Evolutionary conservation across 2,113 vertebrate genomes (phyloP), one percentile per base, ranked within the genome.

Genomic region (Brachyistius frenatus): DNA sequence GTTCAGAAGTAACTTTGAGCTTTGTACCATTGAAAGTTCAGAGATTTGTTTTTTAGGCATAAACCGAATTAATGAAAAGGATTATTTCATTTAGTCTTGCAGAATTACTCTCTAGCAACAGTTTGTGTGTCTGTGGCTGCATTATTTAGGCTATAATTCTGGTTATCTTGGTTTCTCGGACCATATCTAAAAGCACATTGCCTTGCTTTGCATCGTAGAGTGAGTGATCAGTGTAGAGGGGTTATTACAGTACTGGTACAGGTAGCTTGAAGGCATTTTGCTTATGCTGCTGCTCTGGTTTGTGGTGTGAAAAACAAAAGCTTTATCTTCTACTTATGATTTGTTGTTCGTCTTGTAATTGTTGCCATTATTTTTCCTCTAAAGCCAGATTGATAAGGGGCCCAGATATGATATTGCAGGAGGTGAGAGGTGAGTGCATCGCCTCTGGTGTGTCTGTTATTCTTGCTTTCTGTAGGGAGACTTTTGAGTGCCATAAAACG

Each of bases 351-450:
- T 84, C 82, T 90, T 93, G 87, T 93, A 93, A 93, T 91, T 88
- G 77, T 92, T 93, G 74, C 88, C 89, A 89, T 94, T 93, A 90
- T 94, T 93, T 94, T 91, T 84, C 90, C 87, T 91, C 91, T 94
- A 89, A 94, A 93, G 93, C 89, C 91, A 94, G 91, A 93, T 91
- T 93, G 92, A 93, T 94, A 91, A 93, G 87, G 88, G 82, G 87
- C 82, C 91, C 82, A 93, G 86, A 93, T 93, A 92, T 93, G 93
- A 94, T 93, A 91, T 88, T 84, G 90, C 92, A 90, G 91, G 85
- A 87, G 88, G 88, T 78, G 90, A 92, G 89, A 94, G 93, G 93
- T 94, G 93, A 94, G 93, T 94, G 87, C 63, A 86, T 85, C 75
- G 66, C 80, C 82, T 77, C 86, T 86, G 78, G 79, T 89, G 84